Base-by-base conservation (phyloP, 1,140 invertebrate genomes). In the Delia radicum region DNA sequence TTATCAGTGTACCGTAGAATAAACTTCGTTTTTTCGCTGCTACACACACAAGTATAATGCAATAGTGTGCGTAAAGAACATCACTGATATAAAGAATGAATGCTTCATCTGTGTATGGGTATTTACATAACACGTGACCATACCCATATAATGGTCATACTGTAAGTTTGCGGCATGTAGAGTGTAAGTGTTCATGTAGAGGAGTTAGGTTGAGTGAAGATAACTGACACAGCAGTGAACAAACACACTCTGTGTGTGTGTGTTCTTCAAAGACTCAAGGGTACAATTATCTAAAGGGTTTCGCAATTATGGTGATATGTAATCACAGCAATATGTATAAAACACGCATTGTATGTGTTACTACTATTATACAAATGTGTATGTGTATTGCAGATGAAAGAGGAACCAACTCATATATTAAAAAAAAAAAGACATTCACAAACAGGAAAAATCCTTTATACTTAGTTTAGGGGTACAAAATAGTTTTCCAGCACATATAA, bases 201-300 rank as follows among this genome's bases (percentile, higher is more conserved):
- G 48, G n/a, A 55, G 48, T 55, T 55, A 21, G 48, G 1, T 55
- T 24, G 48, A 18, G 2, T 21, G 18, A 55, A 21, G 37, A 42
- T 42, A 42, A 42, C 37, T 33, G 31, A 15, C 12, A 48, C 15
- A 48, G n/a, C 15, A 15, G n/a, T 21, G 18, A 0, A 55, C 15
- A 15, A 55, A 55, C 2, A 33, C 4, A 21, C 8, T 24, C 18
- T 21, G 48, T 21, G 48, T 24, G 21, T 55, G n/a, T 18, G 48
- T 21, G 18, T 65, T 65, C 62, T 65, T 65, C 2, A 24, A 69
- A 37, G 1, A n/a, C 63, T 27, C 65, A 10, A 33, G 65, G 65
- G 65, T 21, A 33, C 65, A 37, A 69, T 69, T 69, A 69, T 69
- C 65, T 69, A 69, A 69, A 69, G 65, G 65, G 65, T 69, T 69